phyloP scores from a whole-genome alignment of 2,797 vertebrate species.

The Alcedo atthis region DNA sequence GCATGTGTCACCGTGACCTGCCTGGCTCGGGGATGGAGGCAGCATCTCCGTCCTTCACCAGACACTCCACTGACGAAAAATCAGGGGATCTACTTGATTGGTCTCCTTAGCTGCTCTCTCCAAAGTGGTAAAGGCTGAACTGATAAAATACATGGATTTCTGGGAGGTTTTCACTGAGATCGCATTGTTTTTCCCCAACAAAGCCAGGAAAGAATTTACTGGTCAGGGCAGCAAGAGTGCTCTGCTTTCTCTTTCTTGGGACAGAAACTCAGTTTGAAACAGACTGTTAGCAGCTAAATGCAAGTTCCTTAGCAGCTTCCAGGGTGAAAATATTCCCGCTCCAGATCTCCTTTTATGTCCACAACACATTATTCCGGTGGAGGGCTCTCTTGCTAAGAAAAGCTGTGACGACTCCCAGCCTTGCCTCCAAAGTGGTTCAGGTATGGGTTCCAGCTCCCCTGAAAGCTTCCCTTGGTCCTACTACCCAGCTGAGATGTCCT shows the following conservation, averaged over 20 bases:
- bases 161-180: constrained; percentile 27
- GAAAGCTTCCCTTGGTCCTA: constrained; percentile 35
- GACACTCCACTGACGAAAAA: neutral
- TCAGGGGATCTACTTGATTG: neutral
- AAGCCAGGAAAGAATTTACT: constrained; percentile 35
- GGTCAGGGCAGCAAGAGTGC: neutral
- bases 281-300: constrained; percentile 55
- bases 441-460: constrained; percentile 48
- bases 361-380: constrained; percentile 49
- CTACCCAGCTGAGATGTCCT: constrained; percentile 71
- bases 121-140: neutral
- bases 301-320: constrained; percentile 48
- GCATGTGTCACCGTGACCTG: neutral
- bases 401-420: constrained; percentile 49
- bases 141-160: constrained; percentile 1
- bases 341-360: constrained; percentile 64
- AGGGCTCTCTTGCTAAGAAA: constrained; percentile 66
- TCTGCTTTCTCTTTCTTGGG: constrained; percentile 45
- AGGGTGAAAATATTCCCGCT: constrained; percentile 56
- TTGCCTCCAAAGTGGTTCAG: constrained; percentile 39
- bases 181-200: neutral
- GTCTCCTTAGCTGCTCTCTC: neutral
- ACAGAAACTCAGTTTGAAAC: constrained; percentile 43
- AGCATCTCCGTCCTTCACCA: neutral
- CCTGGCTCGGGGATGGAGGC: neutral